phyloP scores from a whole-genome alignment of 2,797 vertebrate species.

The Phataginus tetradactyla region DNA sequence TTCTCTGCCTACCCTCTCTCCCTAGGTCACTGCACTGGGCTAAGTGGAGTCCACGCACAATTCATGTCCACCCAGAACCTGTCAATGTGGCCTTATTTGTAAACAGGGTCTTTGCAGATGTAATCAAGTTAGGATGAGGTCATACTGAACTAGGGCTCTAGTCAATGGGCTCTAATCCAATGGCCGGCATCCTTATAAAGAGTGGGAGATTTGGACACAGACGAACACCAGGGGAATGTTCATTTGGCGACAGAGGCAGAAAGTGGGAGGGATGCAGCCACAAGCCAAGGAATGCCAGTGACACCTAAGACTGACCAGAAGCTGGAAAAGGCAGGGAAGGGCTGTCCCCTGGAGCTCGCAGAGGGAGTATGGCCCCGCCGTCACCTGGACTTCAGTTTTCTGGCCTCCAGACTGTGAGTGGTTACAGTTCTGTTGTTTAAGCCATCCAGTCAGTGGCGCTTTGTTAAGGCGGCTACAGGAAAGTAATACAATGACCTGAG shows the following conservation, averaged over 20 bases:
- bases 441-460: background rate
- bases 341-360: background rate
- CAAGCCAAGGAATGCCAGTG: background rate
- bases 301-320: background rate
- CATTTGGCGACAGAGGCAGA: accelerated
- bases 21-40: background rate
- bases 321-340: background rate
- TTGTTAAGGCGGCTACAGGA: background rate
- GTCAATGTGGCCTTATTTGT: background rate
- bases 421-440: too few relatives aligned
- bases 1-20: too few relatives aligned
- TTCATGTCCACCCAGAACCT: background rate
- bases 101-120: background rate
- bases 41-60: background rate
- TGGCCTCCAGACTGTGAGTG: background rate
- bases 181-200: background rate
- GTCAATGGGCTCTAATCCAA: background rate
- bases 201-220: background rate
- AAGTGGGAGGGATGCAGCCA: background rate
- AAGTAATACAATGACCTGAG: accelerated
- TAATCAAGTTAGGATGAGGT: background rate
- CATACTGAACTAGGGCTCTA: background rate
- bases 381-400: background rate
- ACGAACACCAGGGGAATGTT: background rate
- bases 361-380: too few relatives aligned